Base-by-base conservation (phyloP, 2,797 vertebrate genomes). In the Tauraco hartlaubi region DNA sequence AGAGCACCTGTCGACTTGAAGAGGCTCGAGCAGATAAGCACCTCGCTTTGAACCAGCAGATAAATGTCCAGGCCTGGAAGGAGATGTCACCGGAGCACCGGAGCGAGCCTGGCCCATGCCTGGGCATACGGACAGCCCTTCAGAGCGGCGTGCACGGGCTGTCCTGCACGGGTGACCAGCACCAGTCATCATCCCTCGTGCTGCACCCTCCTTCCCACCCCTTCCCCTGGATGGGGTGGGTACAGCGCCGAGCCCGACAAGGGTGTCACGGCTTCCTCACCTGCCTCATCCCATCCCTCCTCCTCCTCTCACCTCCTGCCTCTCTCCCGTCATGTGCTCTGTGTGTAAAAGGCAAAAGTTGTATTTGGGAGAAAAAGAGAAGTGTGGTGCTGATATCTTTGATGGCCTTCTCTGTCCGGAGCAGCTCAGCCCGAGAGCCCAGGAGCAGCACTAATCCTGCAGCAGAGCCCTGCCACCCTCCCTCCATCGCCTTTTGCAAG, bases 21-120 rank as follows among this genome's bases (percentile, higher is more conserved):
- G 92, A 85, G 74, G 48, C 95, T 93, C 44, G 18, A 21, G 7
- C 37, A 67, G 94, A 96, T 82, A 92, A 91, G 35, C 58, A 92
- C 91, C 96, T 85, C 7, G 3, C 85, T 71, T 91, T 64, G 78
- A 90, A 69, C 29, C 6, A 61, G 82, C 78, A 7, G 89, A 93
- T 93, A 85, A 95, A 44, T 6, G 8, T 52, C 21, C 20, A 6
- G 23, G 89, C 87, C 15, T 37, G 56, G 75, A 77, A 59, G 46
- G 41, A 73, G 8, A 2, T 37, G 6, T 85, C 41, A 17, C 31
- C 67, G 35, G 49, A 61, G 61, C 72, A 43, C 3, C 31, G 7
- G 35, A 63, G 63, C 4, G 6, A 68, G 71, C 23, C 41, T 12
- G 48, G 20, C 1, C 2, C 1, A 7, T 35, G 44, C 29, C 51